Base-by-base conservation (phyloP, 2,888 invertebrate genomes). In the Drosophila tanythrix region DNA sequence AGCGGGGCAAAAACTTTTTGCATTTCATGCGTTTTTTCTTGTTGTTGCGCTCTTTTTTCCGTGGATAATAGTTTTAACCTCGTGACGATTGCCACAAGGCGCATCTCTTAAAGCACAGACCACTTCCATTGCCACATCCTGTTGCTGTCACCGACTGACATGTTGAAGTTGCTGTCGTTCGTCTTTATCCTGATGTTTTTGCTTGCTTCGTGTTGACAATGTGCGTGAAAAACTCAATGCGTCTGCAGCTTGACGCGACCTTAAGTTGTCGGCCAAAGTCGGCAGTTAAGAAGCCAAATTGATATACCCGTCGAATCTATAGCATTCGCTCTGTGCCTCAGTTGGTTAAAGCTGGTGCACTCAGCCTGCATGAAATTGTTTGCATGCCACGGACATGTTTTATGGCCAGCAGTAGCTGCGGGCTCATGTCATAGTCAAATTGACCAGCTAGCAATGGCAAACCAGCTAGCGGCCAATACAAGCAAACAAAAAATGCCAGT, bases 391-490 rank as follows among this genome's bases (percentile, higher is more conserved):
- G 66, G 52, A 57, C 65, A 78, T 83, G 74, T 66, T 83, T 86
- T 80, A 79, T 86, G 78, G 74, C 62, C 70, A n/a, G 36, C 18
- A 27, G 56, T 27, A 70, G 73, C 59, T 66, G 58, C 57, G 50
- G 63, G 74, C 64, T 74, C 75, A 66, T 79, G 84, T 81, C 89
- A 85, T 81, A 90, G 82, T 85, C 88, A 92, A 92, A 91, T 91
- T 92, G 91, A 90, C 86, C 90, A 68, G 53, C 60, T 58, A 43
- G 48, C 50, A 63, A 50, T 7, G 48, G 63, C 60, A 76, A 66
- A 65, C 57, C 76, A 64, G 27, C 36, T 11, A 61, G 62, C 27
- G 21, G 66, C 51, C 59, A 74, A 70, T 65, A 71, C 61, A 69
- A 48, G 48, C 25, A 53, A 35, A 56, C 35, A 55, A 62, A 55